Conservation (phyloP, 1,140 invertebrate genomes). For the Diorhabda sublineata region DNA sequence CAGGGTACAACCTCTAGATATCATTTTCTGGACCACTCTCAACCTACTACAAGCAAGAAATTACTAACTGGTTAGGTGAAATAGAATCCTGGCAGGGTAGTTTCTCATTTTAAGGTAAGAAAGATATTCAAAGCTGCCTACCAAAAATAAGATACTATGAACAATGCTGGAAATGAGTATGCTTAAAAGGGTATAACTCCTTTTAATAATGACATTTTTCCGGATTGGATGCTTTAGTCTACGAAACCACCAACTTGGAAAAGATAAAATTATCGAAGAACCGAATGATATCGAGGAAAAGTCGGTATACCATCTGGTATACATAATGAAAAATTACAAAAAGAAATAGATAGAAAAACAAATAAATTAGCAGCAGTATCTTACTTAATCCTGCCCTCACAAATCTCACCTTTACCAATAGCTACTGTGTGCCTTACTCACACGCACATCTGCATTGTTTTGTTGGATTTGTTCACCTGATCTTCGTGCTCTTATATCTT, state of each 20-base stretch:
- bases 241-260: not conserved
- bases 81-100: conserved; percentile 24
- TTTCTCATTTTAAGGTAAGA: too few relatives aligned
- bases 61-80: conserved; percentile 31
- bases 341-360: conserved; percentile 1
- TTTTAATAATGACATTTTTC: conserved; percentile 26
- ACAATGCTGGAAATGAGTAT: conserved; percentile 38
- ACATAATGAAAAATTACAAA: conserved; percentile 10
- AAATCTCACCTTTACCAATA: conserved; percentile 4
- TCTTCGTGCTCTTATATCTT: too few relatives aligned
- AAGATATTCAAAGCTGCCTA: not conserved
- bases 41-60: conserved; percentile 34
- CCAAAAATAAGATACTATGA: conserved; percentile 27
- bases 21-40: conserved; percentile 42
- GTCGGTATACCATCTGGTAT: not conserved
- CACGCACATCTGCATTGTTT: too few relatives aligned
- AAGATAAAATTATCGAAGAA: not conserved
- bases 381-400: not conserved
- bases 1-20: conserved; percentile 45
- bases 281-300: not conserved
- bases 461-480: too few relatives aligned
- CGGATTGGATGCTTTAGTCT: conserved; percentile 1
- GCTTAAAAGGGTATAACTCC: conserved; percentile 40
- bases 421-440: not conserved
- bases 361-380: not conserved